phyloP scores from a whole-genome alignment of 2,888 invertebrate species.

The Cecidostiba fungosa region DNA sequence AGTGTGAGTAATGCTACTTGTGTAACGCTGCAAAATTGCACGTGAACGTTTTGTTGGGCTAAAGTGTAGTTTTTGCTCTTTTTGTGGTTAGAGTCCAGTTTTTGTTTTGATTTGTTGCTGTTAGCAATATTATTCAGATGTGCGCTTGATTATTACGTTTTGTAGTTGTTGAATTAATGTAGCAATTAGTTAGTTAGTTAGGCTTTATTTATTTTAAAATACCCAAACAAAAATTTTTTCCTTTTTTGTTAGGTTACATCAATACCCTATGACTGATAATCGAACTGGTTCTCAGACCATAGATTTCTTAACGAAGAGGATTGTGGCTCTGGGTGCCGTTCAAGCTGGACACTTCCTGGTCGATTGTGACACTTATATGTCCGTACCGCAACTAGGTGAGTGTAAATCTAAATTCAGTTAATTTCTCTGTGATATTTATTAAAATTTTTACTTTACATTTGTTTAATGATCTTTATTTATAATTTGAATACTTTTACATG shows the following conservation, averaged over 20 bases:
- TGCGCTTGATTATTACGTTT: background rate
- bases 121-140: conserved; percentile 1
- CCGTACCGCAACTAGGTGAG: conserved; percentile 87
- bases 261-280: conserved; percentile 93
- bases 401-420: conserved; percentile 54
- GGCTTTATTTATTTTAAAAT: background rate
- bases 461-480: no score
- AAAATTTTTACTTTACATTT: background rate
- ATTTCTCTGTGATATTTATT: background rate
- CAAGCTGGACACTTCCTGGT: conserved; percentile 95
- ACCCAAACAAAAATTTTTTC: background rate
- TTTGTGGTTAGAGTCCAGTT: background rate
- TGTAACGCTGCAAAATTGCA: background rate
- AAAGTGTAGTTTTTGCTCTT: background rate
- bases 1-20: conserved; percentile 80
- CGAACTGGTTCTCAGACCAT: conserved; percentile 95
- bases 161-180: background rate
- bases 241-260: conserved; percentile 85
- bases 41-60: background rate
- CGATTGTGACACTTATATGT: conserved; percentile 96
- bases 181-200: background rate
- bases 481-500: background rate
- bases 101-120: background rate
- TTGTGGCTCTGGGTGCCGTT: conserved; percentile 91
- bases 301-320: conserved; percentile 91